Percentiles rank a stretch among this genome's conserved stretches.
phyloP scores from a whole-genome alignment of 2,888 invertebrate genomes.

The Blera fallax region DNA sequence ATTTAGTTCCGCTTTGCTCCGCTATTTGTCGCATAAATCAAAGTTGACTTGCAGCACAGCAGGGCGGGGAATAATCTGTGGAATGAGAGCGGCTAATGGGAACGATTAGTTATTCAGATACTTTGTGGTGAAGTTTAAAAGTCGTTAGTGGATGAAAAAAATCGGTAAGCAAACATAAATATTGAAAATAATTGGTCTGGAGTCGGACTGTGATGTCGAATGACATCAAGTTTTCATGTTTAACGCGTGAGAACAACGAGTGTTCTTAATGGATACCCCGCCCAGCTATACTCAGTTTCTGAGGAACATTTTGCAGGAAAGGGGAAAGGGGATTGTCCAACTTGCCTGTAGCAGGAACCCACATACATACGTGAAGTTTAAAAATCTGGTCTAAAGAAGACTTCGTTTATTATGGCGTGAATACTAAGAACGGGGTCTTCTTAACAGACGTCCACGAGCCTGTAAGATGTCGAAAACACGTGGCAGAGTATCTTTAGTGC shows the following conservation, averaged over 20 bases:
- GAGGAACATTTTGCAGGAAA: too few species aligned
- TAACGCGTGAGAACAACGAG: not conserved
- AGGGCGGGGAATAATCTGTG: not conserved
- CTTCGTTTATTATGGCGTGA: too few species aligned
- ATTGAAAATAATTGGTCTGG: not conserved
- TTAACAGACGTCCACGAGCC: too few species aligned
- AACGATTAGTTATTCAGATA: not conserved
- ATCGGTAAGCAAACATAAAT: not conserved
- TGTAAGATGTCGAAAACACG: too few species aligned
- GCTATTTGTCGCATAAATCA: conserved; percentile 9
- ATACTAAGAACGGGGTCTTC: too few species aligned
- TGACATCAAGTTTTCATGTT: not conserved
- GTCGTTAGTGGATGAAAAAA: not conserved
- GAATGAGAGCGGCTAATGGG: not conserved
- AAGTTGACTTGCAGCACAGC: not conserved
- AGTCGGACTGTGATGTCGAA: not conserved
- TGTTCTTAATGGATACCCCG: not conserved
- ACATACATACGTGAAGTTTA: too few species aligned
- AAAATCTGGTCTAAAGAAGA: too few species aligned
- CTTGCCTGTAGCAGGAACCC: too few species aligned
- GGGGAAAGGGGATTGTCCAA: too few species aligned
- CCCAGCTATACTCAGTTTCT: too few species aligned
- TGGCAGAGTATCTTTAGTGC: too few species aligned
- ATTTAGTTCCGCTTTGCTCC: conserved; percentile 46
- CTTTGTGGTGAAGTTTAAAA: not conserved